A percentile compares a stretch with the other conserved stretches of the same genome.
phyloP scores from a whole-genome alignment of 2,888 invertebrate genomes.

The Bruchidius siliquastri region DNA sequence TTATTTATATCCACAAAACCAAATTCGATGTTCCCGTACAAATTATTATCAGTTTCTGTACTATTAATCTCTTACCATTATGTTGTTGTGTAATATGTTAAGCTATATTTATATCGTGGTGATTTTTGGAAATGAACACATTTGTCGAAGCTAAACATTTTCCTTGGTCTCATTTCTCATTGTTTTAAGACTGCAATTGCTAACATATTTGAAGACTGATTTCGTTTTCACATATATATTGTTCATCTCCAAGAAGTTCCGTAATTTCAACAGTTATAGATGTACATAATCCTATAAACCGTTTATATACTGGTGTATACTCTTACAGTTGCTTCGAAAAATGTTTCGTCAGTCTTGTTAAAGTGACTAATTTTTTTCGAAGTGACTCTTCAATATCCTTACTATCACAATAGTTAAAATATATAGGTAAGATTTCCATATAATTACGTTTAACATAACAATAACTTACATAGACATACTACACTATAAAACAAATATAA shows the following conservation, averaged over 20 bases:
- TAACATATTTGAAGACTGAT: not conserved
- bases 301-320: not conserved
- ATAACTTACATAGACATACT: not conserved
- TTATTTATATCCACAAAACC: constrained; percentile 11
- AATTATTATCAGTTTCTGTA: constrained; percentile 21
- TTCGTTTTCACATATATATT: not conserved
- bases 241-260: not conserved
- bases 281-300: not conserved
- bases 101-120: not conserved
- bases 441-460: not conserved
- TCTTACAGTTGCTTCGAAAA: not conserved
- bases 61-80: constrained; percentile 23
- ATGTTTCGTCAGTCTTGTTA: not conserved
- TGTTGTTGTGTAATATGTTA: constrained; percentile 18
- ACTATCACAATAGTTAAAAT: not conserved
- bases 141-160: not conserved
- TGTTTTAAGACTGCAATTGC: not conserved
- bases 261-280: not conserved
- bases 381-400: not conserved
- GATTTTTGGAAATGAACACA: not conserved
- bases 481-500: not conserved
- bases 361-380: not conserved
- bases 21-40: constrained; percentile 20
- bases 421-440: not conserved
- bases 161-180: not conserved